These are phyloP conservation scores for Tipula lateralis DNA, from an alignment of 2,888 invertebrate genomes.

Conservation along the genomic window DNA sequence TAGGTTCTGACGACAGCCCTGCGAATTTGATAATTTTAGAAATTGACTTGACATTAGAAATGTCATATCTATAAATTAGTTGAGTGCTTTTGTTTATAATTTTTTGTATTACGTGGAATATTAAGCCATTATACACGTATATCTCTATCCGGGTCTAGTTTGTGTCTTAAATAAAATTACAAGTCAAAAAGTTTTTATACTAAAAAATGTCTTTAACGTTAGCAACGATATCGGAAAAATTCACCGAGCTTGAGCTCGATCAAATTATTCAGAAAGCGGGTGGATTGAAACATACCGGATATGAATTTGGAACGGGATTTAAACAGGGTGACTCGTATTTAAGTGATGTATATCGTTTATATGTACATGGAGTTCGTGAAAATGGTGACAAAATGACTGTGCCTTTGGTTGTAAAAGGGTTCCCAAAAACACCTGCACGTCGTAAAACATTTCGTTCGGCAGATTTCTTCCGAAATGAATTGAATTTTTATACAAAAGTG, in stretches of 20 bases:
- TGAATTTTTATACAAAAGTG: constrained; percentile 55
- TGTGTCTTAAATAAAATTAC: neutral
- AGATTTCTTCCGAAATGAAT: constrained; percentile 68
- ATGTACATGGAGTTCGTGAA: constrained; percentile 49
- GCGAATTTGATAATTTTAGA: too few species aligned
- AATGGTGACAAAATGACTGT: constrained; percentile 43
- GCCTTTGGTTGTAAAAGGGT: constrained; percentile 60
- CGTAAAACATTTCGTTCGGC: constrained; percentile 60
- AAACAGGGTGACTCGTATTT: constrained; percentile 67
- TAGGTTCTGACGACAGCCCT: neutral
- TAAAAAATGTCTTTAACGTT: constrained; percentile 40
- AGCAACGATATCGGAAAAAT: constrained; percentile 44
- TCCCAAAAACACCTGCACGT: constrained; percentile 59
- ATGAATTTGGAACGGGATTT: constrained; percentile 48
- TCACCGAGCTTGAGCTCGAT: constrained; percentile 48
- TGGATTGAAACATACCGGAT: constrained; percentile 46
- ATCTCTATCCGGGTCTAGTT: too few species aligned
- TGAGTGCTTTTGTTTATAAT: neutral
- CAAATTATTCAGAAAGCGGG: constrained; percentile 46
- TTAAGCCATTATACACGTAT: neutral
- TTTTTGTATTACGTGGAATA: neutral
- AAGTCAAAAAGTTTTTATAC: neutral
- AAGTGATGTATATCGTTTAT: constrained; percentile 59
- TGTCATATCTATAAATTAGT: neutral
- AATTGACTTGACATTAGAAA: neutral